These are phyloP conservation scores for Caenorhabditis zanzibari DNA, from an alignment of 2,888 invertebrate genomes.

Conservation along the genomic window DNA sequence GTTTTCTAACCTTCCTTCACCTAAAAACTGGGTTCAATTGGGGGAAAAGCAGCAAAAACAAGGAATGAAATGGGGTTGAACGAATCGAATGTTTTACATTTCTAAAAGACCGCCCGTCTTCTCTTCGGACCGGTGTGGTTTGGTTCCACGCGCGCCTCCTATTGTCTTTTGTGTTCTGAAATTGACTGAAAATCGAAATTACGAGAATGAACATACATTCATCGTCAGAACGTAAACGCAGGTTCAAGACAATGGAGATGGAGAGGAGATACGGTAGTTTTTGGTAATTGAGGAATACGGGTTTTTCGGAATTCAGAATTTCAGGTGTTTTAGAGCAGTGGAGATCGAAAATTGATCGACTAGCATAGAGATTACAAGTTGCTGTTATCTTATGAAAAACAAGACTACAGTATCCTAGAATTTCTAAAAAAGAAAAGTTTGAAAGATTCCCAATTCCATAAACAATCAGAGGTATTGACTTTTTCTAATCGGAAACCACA, in stretches of 20 bases:
- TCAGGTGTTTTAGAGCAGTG: too few relatives aligned
- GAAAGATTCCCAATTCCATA: too few relatives aligned
- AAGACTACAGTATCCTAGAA: too few relatives aligned
- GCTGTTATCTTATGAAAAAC: too few relatives aligned
- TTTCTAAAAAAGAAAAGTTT: too few relatives aligned
- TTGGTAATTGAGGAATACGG: too few relatives aligned
- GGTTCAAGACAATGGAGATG: slow-evolving; percentile 2
- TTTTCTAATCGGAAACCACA: too few relatives aligned
- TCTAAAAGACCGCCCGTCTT: slow-evolving; percentile 24
- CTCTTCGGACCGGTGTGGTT: slow-evolving; percentile 22
- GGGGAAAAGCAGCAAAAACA: neutral
- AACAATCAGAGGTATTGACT: too few relatives aligned
- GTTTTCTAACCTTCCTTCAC: neutral
- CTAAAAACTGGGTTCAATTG: slow-evolving; percentile 3
- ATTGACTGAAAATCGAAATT: slow-evolving; percentile 22
- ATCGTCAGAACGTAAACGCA: neutral
- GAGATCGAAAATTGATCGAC: too few relatives aligned
- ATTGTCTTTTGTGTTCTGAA: slow-evolving; percentile 38
- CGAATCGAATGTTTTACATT: neutral
- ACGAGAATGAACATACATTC: neutral
- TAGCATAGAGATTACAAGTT: too few relatives aligned
- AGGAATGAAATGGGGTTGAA: neutral
- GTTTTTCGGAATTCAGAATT: too few relatives aligned
- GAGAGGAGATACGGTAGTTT: neutral
- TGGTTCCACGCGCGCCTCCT: slow-evolving; percentile 22